Conservation (phyloP, 2,888 invertebrate genomes). For the Alentia gelatinosa region DNA sequence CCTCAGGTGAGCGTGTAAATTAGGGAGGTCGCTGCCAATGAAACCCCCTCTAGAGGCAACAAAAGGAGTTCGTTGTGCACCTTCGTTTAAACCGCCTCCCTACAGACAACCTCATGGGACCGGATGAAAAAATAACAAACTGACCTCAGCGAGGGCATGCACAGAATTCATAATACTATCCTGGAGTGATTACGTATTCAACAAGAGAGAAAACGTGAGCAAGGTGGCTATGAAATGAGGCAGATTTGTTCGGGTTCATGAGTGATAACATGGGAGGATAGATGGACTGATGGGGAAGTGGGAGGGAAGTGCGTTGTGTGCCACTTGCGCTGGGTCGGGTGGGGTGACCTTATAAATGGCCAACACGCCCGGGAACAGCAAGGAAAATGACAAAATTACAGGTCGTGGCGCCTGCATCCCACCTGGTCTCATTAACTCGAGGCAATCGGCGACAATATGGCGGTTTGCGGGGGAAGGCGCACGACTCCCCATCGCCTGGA, state of each 20-base stretch:
- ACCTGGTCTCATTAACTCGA: slow-evolving; percentile 19
- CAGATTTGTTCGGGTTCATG: too few relatives aligned
- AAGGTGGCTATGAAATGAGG: too few relatives aligned
- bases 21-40: slow-evolving; percentile 36
- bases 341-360: slow-evolving; percentile 29
- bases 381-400: slow-evolving; percentile 41
- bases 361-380: background rate
- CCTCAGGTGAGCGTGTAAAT: slow-evolving; percentile 33
- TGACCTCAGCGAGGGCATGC: too few relatives aligned
- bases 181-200: too few relatives aligned
- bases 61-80: too few relatives aligned
- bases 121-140: too few relatives aligned
- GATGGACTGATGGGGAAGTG: background rate
- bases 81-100: too few relatives aligned
- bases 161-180: too few relatives aligned
- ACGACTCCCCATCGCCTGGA: background rate
- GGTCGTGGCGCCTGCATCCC: background rate
- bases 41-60: too few relatives aligned
- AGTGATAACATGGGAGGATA: background rate
- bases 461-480: background rate
- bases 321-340: background rate
- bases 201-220: too few relatives aligned
- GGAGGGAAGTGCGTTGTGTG: background rate
- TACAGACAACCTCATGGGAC: too few relatives aligned
- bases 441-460: background rate